Evolutionary conservation across 2,888 invertebrate genomes (phyloP), one percentile per base, ranked within the genome.

Genomic region (Plemyria rubiginata): DNA sequence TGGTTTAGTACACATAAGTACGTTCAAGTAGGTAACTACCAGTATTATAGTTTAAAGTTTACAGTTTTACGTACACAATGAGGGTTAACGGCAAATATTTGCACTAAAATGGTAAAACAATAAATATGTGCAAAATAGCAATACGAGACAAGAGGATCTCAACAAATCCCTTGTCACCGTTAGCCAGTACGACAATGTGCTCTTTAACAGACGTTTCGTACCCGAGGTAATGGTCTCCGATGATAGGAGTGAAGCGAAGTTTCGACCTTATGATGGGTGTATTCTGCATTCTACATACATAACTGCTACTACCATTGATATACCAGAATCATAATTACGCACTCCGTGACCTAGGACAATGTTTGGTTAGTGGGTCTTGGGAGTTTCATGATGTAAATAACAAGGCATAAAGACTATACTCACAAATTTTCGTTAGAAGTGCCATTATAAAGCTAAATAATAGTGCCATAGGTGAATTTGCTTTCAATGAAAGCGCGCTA

Each of bases 331-430:
- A 54, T 38, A 50, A 50, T 43, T 41, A 22, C 32, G 48, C 36
- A 62, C 45, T 50, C 15, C 73, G 48, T 67, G 74, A 77, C 76
- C 75, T 76, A 75, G 70, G 65, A 66, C 71, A 80, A 79, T 72
- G 69, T 67, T 65, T 72, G 54, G 54, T 62, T 66, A 66, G 62
- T 61, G 59, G 38, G 43, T 62, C 60, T 66, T n/a, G 58, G 62
- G 67, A 69, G 66, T 48, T 62, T 63, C 50, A 45, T 60, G 64
- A 65, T 56, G 59, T 72, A 62, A 58, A 43, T 38, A 41, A 48
- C 38, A 12, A 46, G 16, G 45, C 36, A 41, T 38, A 38, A 38
- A 38, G 38, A 43, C 43, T 36, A 38, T 38, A 11, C 8, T 38
- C 11, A 38, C 50, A 15, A 51, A 52, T 29, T 52, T 55, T 51